Base-by-base conservation (phyloP, 2,888 invertebrate species). In the Caenorhabditis parvicauda region DNA sequence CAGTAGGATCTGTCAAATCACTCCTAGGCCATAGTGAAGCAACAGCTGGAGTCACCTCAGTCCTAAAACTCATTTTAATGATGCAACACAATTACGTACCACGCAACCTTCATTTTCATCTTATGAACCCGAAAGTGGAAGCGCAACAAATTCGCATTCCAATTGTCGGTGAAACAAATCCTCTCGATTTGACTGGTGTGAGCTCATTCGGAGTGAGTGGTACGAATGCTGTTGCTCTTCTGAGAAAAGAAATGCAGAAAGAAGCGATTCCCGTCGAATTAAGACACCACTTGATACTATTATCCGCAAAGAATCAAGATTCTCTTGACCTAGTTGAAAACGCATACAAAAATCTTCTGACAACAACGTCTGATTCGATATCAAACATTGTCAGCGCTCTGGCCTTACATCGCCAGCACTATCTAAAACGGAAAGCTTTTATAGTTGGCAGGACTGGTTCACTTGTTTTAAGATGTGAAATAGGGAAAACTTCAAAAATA, bases 171-270 rank as follows among this genome's bases (percentile, higher is more conserved):
- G 59, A 65, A 41, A 70, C 72, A 35, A 52, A 66, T 5, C 58
- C 64, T n/a, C 38, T 65, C 7, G 45, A 47, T 1, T 48, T 61
- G 4, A 66, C 68, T 44, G 79, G 77, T 27, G 68, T 79, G 19
- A 72, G 72, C 25, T 77, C 79, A 2, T 79, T 79, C 43, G 79
- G 79, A 14, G 73, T 79, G 3, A 69, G 72, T 58, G 79, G 79
- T 43, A 80, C 77, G 1, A 78, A 80, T 51, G 77, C 76, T 12
- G 77, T 74, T 21, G 72, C 66, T 12, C 53, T 74, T 29, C 58
- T 28, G 4, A 28, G 21, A 5, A 2, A 21, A 17, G 17, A n/a
- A 14, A 21, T 41, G 37, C 1, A 14, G 32, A n/a, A 19, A n/a
- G 4, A 28, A n/a, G n/a, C n/a, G n/a, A n/a, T n/a, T n/a, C n/a